These are phyloP conservation scores for Homarus americanus DNA, from an alignment of 1,140 invertebrate genomes.

Conservation along the genomic window DNA sequence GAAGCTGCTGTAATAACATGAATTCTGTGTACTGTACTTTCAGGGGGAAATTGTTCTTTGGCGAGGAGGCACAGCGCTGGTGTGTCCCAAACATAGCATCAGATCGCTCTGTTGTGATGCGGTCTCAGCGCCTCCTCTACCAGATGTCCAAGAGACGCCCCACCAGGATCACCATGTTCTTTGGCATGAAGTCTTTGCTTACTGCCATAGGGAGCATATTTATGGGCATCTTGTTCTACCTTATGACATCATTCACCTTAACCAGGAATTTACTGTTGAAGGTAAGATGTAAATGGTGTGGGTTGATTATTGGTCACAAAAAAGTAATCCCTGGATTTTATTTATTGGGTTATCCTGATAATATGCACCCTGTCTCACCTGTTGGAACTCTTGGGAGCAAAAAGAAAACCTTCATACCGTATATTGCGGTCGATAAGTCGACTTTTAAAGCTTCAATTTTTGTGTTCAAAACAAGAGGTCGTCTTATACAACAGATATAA, in stretches of 20 bases:
- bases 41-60: slow-evolving; percentile 83
- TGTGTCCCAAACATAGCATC: slow-evolving; percentile 88
- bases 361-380: no score
- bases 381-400: no score
- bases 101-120: slow-evolving; percentile 87
- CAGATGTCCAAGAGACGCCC: slow-evolving; percentile 85
- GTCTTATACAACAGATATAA: no score
- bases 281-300: slow-evolving; percentile 33
- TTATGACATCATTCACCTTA: slow-evolving; percentile 84
- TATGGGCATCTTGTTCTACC: slow-evolving; percentile 82
- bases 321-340: no score
- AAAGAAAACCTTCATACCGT: no score
- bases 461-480: no score
- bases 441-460: no score
- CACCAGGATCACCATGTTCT: slow-evolving; percentile 84
- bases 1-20: neutral
- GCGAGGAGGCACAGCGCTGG: slow-evolving; percentile 83
- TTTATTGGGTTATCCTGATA: no score
- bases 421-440: no score
- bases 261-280: slow-evolving; percentile 81
- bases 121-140: slow-evolving; percentile 87
- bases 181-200: slow-evolving; percentile 78
- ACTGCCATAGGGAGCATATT: slow-evolving; percentile 76
- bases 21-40: neutral
- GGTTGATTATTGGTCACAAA: no score